Evolutionary conservation across 2,888 invertebrate species (phyloP).

Genomic region (Dioctria rufipes): DNA sequence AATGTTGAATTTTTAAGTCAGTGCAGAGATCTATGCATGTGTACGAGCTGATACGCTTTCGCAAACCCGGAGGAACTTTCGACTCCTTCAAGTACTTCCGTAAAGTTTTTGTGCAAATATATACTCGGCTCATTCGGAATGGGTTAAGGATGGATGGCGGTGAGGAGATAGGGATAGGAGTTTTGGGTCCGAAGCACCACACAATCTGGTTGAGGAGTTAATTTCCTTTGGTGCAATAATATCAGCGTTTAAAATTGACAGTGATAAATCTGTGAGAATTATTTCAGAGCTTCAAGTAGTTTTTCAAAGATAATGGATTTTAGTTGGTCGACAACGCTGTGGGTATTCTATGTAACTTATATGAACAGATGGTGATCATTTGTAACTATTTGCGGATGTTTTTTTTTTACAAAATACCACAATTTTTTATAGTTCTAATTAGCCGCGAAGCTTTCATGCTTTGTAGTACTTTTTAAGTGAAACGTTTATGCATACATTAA

Average conservation of each 20-base stretch:
- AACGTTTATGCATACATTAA: too few relatives aligned
- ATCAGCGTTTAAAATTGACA: slow-evolving; percentile 22
- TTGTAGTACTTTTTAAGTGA: too few relatives aligned
- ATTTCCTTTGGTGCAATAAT: slow-evolving; percentile 32
- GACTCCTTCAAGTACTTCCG: neutral
- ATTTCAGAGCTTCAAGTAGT: slow-evolving; percentile 18
- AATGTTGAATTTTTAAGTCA: slow-evolving; percentile 33
- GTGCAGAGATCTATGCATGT: slow-evolving; percentile 1
- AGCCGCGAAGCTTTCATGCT: too few relatives aligned
- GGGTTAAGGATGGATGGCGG: neutral
- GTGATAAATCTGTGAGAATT: slow-evolving; percentile 25
- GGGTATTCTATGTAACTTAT: too few relatives aligned
- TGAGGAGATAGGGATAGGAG: too few relatives aligned
- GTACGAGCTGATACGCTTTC: neutral
- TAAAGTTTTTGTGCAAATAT: neutral
- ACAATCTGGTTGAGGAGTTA: slow-evolving; percentile 14
- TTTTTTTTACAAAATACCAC: too few relatives aligned
- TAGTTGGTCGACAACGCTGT: too few relatives aligned
- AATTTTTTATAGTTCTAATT: too few relatives aligned
- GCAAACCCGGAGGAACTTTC: neutral
- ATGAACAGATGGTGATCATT: too few relatives aligned
- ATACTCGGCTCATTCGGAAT: neutral
- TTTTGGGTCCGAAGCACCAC: too few relatives aligned
- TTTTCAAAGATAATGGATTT: too few relatives aligned
- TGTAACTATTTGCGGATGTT: too few relatives aligned